Evolutionary conservation across 30 jellyfish, hydroid and myxozoan genomes (phyloP), one percentile per base, ranked within the genome.

Genomic region (Hydra vulgaris): DNA sequence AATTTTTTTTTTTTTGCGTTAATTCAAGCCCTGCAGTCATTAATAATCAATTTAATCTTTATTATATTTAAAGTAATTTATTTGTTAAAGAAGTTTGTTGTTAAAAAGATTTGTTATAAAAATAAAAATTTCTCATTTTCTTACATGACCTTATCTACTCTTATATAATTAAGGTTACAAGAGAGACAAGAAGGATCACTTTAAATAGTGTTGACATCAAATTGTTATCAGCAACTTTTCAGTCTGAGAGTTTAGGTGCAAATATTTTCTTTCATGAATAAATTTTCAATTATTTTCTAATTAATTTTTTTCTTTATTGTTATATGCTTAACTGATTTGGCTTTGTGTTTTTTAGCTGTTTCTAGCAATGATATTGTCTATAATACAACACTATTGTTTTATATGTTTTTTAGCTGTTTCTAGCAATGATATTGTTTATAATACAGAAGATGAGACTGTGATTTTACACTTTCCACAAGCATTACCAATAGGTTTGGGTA

Each of bases 181-280:
- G 78, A 27, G 88, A 66, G 16, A 79, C 95, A 53, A 77, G 74
- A 52, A 89, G 80, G 72, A 77, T 92, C 52, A 80, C 96, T 7
- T 61, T 92, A 78, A 92, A 92, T 61, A 54, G 89, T 27, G 89
- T 85, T 54, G 98, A 92, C 72, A 92, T 92, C 56, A 79, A 76
- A 19, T 79, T 92, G 23, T 83, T 89, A 19, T 82, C 82, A 15
- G 98, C 83, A 7, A 23, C 74, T 53, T 79, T 87, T 66, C 90
- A 76, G 27, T 86, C 85, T 53, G 88, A 54, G 61, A 40, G 12
- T 40, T 40, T 40, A 40, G 61, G 61, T 40, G 61, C 61, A 12
- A 5, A 3, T 40, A 3, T 40, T 5, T 40, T 40, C 12, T 40
- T n/a, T n/a, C n/a, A n/a, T n/a, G n/a, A n/a, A n/a, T n/a, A n/a